These are phyloP conservation scores for Trimorus sp. DNA, from an alignment of 2,888 invertebrate species.

Conservation along the genomic window DNA sequence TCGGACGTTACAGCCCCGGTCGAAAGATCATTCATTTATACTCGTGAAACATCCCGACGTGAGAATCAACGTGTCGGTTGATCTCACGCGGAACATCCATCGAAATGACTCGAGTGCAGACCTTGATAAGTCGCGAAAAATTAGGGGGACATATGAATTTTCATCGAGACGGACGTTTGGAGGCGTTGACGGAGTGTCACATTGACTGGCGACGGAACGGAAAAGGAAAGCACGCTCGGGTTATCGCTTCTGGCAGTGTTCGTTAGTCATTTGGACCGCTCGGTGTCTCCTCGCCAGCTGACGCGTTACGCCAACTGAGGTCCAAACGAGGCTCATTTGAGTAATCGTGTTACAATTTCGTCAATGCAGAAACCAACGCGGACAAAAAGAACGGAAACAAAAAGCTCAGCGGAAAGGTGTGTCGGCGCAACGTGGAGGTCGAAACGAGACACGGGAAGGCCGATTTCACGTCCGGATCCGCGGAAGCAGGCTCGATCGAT, in stretches of 20 bases:
- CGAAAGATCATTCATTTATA: no score
- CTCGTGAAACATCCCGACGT: no score
- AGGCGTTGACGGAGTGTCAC: conserved; percentile 40
- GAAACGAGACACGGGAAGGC: conserved; percentile 25
- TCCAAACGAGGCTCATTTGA: background rate
- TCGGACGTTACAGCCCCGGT: no score
- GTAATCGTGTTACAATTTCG: conserved; percentile 6
- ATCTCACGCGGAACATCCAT: no score
- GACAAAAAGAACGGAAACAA: conserved; percentile 4
- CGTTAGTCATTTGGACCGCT: conserved; percentile 54
- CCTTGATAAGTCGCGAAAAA: no score
- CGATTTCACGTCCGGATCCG: conserved; percentile 27
- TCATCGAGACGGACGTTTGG: background rate
- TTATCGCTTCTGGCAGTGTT: conserved; percentile 56
- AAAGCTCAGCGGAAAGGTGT: background rate
- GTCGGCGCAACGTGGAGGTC: conserved; percentile 5
- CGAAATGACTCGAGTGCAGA: no score
- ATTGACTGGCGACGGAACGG: conserved; percentile 7
- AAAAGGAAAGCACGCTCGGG: conserved; percentile 49
- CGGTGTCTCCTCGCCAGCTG: conserved; percentile 45
- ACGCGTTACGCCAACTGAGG: conserved; percentile 23
- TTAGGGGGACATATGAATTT: no score
- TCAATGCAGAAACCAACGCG: background rate
- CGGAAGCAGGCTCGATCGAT: conserved; percentile 72
- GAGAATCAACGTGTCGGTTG: no score